phyloP scores from a whole-genome alignment of 2,113 vertebrate genomes.

The Octodon degus region DNA sequence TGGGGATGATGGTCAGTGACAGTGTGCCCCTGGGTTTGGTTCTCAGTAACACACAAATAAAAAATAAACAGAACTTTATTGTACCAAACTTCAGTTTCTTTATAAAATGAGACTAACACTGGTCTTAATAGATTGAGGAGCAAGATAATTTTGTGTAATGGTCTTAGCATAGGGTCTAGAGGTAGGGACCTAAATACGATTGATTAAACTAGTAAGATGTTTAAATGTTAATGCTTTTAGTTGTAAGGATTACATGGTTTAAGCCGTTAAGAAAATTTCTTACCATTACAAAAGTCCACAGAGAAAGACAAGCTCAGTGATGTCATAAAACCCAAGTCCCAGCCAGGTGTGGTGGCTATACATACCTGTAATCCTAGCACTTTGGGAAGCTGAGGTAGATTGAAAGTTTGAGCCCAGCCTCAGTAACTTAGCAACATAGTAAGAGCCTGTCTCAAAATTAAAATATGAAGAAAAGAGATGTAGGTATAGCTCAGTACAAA shows the following conservation, averaged over 20 bases:
- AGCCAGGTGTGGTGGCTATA: neutral
- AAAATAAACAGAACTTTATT: neutral
- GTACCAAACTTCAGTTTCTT: neutral
- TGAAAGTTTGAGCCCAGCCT: too few species aligned
- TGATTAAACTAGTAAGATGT: neutral
- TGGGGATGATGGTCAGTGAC: neutral
- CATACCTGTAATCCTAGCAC: neutral
- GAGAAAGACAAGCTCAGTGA: neutral
- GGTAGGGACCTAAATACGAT: neutral
- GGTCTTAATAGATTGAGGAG: neutral
- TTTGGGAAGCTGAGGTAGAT: too few species aligned
- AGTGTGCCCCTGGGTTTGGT: neutral
- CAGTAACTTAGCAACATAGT: too few species aligned
- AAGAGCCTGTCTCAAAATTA: neutral
- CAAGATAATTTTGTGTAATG: neutral
- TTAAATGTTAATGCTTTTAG: neutral
- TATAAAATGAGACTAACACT: neutral
- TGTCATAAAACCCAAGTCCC: neutral
- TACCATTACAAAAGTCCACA: neutral
- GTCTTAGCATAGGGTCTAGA: neutral
- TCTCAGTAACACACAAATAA: neutral
- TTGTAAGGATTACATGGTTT: slow-evolving; percentile 27
- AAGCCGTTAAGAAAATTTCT: neutral
- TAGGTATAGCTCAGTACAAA: neutral
- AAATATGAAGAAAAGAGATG: neutral